These are phyloP conservation scores for Atractosteus spatula DNA, from an alignment of 2,113 vertebrate species.

Conservation along the genomic window DNA sequence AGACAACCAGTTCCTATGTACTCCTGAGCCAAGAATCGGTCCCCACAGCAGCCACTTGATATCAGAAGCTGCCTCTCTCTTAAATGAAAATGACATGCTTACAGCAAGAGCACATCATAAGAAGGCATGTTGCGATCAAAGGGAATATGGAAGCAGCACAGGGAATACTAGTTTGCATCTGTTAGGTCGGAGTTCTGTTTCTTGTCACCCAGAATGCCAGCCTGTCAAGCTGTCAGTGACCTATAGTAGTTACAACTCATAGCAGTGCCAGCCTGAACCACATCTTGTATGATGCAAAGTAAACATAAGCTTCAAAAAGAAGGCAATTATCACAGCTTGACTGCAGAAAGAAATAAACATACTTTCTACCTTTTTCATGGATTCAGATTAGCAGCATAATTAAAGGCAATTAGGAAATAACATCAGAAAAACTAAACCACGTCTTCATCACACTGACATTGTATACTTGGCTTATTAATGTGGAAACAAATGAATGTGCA, in stretches of 20 bases:
- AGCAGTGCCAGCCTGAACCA: neutral
- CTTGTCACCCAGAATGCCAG: conserved; percentile 40
- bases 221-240: conserved; percentile 43
- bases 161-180: conserved; percentile 28
- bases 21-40: conserved; percentile 12
- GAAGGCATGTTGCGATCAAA: conserved; percentile 47
- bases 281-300: conserved; percentile 17
- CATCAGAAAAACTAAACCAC: too few species aligned
- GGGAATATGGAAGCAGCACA: conserved; percentile 19
- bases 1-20: conserved; percentile 41
- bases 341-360: neutral
- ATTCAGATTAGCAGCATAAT: neutral
- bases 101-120: conserved; percentile 36
- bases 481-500: too few species aligned
- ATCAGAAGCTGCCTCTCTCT: conserved; percentile 32
- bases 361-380: neutral
- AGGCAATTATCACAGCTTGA: neutral
- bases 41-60: conserved; percentile 39
- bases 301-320: neutral
- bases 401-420: neutral
- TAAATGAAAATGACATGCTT: conserved; percentile 35
- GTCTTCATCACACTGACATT: too few species aligned
- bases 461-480: too few species aligned
- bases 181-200: conserved; percentile 31
- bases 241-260: conserved; percentile 13